Percentiles rank a stretch among this genome's conserved stretches.
Conservation (phyloP, 2,797 vertebrate species). For the Sebastes kiyomatsui region DNA sequence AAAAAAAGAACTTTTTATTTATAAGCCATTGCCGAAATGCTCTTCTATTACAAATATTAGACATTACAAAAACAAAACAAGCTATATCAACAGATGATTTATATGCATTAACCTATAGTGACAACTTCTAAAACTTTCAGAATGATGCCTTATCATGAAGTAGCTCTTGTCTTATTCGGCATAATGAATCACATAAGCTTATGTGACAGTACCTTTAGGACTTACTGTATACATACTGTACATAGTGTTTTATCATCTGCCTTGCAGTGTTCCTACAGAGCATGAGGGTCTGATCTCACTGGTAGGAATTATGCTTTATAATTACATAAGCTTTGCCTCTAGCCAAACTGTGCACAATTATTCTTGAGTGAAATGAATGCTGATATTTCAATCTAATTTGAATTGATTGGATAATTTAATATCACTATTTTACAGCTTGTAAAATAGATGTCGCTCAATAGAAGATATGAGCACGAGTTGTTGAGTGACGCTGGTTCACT, state of each 20-base stretch:
- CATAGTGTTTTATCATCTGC: slow-evolving; percentile 5
- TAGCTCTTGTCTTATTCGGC: neutral
- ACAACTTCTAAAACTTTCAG: neutral
- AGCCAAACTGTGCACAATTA: slow-evolving; percentile 18
- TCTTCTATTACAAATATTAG: neutral
- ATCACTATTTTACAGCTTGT: neutral
- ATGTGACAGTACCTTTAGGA: neutral
- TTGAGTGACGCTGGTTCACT: neutral
- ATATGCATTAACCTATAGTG: neutral
- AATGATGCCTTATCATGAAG: neutral
- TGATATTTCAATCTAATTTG: slow-evolving; percentile 17
- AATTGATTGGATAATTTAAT: slow-evolving; percentile 12
- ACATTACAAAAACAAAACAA: neutral
- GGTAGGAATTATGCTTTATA: slow-evolving; percentile 25
- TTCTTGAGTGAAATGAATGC: slow-evolving; percentile 1
- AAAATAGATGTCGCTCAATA: neutral
- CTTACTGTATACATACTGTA: neutral
- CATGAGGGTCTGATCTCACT: slow-evolving; percentile 26
- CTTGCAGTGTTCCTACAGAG: slow-evolving; percentile 11
- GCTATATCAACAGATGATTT: neutral
- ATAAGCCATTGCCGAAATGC: neutral
- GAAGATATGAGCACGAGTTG: neutral
- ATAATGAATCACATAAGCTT: neutral
- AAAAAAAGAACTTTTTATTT: too few species aligned
- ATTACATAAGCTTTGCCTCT: slow-evolving; percentile 39